These are phyloP conservation scores for Vireo altiloquus DNA, from an alignment of 2,113 vertebrate species.

Conservation along the genomic window DNA sequence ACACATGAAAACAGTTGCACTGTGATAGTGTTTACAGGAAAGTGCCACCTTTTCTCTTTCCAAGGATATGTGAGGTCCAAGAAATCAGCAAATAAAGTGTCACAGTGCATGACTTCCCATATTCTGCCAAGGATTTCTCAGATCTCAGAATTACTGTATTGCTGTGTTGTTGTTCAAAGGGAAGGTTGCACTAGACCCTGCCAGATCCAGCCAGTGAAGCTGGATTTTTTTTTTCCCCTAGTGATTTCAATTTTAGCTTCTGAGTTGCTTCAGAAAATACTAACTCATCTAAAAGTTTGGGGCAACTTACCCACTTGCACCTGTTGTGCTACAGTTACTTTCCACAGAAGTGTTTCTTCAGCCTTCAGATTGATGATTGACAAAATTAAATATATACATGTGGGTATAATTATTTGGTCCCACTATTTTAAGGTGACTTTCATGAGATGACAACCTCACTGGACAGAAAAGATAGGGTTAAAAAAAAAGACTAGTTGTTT, in stretches of 20 bases:
- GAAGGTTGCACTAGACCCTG: background rate
- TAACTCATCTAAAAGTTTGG: background rate
- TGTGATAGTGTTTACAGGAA: background rate
- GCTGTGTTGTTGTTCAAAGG: background rate
- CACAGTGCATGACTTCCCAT: background rate
- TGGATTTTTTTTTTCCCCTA: background rate
- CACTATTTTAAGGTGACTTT: background rate
- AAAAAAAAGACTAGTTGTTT: background rate
- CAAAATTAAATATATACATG: fast-evolving
- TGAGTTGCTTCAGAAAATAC: background rate
- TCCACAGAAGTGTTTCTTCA: background rate
- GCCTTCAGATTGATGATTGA: no score
- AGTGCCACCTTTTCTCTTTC: background rate
- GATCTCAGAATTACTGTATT: background rate
- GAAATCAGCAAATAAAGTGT: background rate
- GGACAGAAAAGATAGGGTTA: background rate
- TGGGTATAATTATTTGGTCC: background rate
- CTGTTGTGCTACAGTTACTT: background rate
- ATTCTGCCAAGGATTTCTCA: background rate
- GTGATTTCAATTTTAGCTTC: background rate
- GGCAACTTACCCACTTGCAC: background rate
- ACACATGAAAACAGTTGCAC: background rate
- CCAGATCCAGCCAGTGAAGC: background rate
- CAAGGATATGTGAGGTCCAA: background rate
- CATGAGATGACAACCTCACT: background rate